phyloP scores from a whole-genome alignment of 1,140 invertebrate genomes.

The Calephelis nemesis region DNA sequence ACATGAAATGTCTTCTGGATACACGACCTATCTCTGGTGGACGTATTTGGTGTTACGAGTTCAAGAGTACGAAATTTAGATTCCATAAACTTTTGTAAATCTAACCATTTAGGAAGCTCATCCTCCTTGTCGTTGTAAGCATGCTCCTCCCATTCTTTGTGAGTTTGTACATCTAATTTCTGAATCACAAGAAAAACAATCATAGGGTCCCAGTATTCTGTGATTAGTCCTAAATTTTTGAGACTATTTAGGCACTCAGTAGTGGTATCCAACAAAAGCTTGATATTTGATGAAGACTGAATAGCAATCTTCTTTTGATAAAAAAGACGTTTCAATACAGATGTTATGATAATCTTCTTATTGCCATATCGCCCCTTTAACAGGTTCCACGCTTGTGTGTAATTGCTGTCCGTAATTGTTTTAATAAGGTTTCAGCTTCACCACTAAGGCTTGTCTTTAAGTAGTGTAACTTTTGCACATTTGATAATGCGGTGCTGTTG shows the following conservation, averaged over 20 bases:
- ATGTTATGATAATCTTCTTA: conserved; percentile 46
- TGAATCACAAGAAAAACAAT: conserved; percentile 41
- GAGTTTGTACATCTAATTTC: conserved; percentile 42
- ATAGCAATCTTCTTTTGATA: conserved; percentile 34
- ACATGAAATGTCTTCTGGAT: not conserved
- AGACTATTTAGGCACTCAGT: conserved; percentile 45
- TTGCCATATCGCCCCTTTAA: conserved; percentile 57
- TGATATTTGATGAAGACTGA: conserved; percentile 36
- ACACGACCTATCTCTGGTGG: not conserved
- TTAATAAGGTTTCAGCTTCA: conserved; percentile 44
- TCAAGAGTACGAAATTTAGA: conserved; percentile 43
- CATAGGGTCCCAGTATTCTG: conserved; percentile 44
- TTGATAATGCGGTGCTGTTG: not conserved
- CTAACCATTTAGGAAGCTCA: conserved; percentile 34
- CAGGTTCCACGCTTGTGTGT: conserved; percentile 49
- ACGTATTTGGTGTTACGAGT: conserved; percentile 15
- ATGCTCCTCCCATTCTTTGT: conserved; percentile 44
- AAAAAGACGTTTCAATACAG: conserved; percentile 49
- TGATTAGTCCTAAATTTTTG: conserved; percentile 33
- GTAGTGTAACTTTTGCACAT: conserved; percentile 18
- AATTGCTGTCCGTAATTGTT: conserved; percentile 50
- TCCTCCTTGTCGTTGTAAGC: conserved; percentile 28
- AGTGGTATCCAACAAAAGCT: conserved; percentile 42
- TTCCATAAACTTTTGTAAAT: conserved; percentile 41
- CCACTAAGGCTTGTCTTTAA: conserved; percentile 36